A percentile compares a stretch with the other conserved stretches of the same genome.
Evolutionary conservation across 1,140 invertebrate species (phyloP).

Genomic region (Ceratina calcarata): DNA sequence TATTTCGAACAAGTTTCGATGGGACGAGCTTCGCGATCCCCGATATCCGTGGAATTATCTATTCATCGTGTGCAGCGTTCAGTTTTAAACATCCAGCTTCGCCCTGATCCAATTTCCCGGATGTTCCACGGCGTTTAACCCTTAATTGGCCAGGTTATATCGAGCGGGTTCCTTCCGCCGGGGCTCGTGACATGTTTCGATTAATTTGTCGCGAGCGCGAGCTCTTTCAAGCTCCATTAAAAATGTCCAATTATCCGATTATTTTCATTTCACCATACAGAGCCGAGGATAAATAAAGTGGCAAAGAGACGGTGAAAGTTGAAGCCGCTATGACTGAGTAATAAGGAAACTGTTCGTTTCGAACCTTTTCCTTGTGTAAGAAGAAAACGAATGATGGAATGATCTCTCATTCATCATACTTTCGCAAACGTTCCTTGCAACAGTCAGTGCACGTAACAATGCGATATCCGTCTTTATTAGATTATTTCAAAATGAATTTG

Average conservation of each 20-base stretch:
- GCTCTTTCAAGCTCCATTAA: too few relatives aligned
- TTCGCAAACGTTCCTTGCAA: too few relatives aligned
- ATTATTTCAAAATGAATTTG: too few relatives aligned
- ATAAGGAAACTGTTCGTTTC: slow-evolving; percentile 9
- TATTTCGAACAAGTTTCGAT: neutral
- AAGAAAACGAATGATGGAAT: neutral
- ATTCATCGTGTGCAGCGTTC: slow-evolving; percentile 13
- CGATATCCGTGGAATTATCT: slow-evolving; percentile 2
- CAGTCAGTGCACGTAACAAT: too few relatives aligned
- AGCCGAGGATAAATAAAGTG: neutral
- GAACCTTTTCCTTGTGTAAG: neutral
- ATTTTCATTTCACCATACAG: neutral
- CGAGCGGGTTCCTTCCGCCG: neutral
- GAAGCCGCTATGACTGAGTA: neutral
- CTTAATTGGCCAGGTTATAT: neutral
- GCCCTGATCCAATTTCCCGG: neutral
- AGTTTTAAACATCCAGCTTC: neutral
- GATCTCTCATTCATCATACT: neutral
- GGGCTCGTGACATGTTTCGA: neutral
- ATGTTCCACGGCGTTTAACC: slow-evolving; percentile 8
- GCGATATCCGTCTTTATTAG: too few relatives aligned
- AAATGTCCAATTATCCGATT: too few relatives aligned
- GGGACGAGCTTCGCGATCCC: neutral
- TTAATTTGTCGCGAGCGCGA: neutral
- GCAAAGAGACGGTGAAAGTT: slow-evolving; percentile 14